These are phyloP conservation scores for Aplochiton taeniatus DNA, from an alignment of 2,797 vertebrate species.

Conservation along the genomic window DNA sequence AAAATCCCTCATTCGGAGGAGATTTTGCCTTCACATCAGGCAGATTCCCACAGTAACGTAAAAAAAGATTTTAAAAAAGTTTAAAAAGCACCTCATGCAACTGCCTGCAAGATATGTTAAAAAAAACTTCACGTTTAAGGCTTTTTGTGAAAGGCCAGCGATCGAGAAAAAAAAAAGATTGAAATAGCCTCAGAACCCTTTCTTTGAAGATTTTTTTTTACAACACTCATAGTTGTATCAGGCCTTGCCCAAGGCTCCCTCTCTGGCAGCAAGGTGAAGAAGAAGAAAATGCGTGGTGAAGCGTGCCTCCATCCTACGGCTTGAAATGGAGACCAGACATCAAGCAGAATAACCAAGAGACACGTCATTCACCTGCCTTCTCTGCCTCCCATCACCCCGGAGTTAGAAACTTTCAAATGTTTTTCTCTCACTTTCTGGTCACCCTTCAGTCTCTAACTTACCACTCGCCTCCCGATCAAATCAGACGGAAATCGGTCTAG, in stretches of 20 bases:
- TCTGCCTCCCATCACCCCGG: slow-evolving; percentile 38
- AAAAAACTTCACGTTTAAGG: slow-evolving; percentile 1
- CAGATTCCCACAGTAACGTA: slow-evolving; percentile 32
- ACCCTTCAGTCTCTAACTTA: too few species aligned
- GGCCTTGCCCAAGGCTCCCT: slow-evolving; percentile 44
- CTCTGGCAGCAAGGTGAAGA: slow-evolving; percentile 30
- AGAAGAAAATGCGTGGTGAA: slow-evolving; percentile 55
- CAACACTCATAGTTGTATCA: slow-evolving; percentile 39
- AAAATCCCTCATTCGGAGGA: slow-evolving; percentile 20
- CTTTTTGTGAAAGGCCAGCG: slow-evolving; percentile 37
- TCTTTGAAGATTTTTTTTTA: slow-evolving; percentile 63
- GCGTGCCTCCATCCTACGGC: slow-evolving; percentile 49
- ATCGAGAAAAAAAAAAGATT: slow-evolving; percentile 36
- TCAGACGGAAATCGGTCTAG: too few species aligned
- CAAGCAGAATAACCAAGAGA: slow-evolving; percentile 72
- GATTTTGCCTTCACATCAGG: slow-evolving; percentile 30
- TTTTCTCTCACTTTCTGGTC: neutral
- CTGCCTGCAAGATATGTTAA: slow-evolving; percentile 43
- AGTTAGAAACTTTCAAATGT: slow-evolving; percentile 54
- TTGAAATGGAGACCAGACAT: slow-evolving; percentile 72
- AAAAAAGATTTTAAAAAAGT: slow-evolving; percentile 31
- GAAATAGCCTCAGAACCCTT: slow-evolving; percentile 38
- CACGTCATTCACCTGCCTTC: slow-evolving; percentile 59
- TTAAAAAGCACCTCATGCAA: slow-evolving; percentile 55
- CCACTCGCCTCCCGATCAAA: too few species aligned